Evolutionary conservation across 1,140 invertebrate genomes (phyloP).

Genomic region (Aplysia californica): DNA sequence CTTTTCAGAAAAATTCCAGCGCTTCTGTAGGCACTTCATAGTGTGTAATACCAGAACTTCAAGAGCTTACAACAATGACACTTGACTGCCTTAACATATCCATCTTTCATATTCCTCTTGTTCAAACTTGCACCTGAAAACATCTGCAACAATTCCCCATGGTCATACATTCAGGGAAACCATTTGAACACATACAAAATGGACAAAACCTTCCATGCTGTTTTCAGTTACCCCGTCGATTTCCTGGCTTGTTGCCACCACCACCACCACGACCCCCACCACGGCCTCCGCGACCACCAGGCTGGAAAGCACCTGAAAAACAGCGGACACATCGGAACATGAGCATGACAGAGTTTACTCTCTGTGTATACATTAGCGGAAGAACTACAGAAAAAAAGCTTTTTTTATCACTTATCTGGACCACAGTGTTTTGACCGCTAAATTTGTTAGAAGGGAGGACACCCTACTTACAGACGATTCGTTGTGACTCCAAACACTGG

Average conservation of each 20-base stretch:
- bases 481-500: no score
- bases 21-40: background rate
- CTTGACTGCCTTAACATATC: background rate
- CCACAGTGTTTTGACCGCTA: background rate
- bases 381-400: background rate
- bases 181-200: background rate
- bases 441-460: background rate
- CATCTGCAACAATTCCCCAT: background rate
- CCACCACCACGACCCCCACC: slow-evolving; percentile 32
- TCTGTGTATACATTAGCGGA: background rate
- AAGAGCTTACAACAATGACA: background rate
- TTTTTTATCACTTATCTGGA: background rate
- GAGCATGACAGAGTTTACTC: background rate
- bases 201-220: background rate
- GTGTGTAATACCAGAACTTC: background rate
- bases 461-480: no score
- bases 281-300: slow-evolving; percentile 37
- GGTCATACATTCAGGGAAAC: background rate
- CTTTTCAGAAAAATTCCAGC: no score
- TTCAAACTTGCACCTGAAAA: background rate
- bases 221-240: slow-evolving; percentile 30
- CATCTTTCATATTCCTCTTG: background rate
- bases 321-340: slow-evolving; percentile 5
- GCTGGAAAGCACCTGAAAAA: slow-evolving; percentile 36
- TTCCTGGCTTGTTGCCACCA: slow-evolving; percentile 35